A percentile compares a stretch with the other conserved stretches of the same genome.
These are phyloP conservation scores for Numenius phaeopus DNA, from an alignment of 2,797 vertebrate species.

Conservation along the genomic window DNA sequence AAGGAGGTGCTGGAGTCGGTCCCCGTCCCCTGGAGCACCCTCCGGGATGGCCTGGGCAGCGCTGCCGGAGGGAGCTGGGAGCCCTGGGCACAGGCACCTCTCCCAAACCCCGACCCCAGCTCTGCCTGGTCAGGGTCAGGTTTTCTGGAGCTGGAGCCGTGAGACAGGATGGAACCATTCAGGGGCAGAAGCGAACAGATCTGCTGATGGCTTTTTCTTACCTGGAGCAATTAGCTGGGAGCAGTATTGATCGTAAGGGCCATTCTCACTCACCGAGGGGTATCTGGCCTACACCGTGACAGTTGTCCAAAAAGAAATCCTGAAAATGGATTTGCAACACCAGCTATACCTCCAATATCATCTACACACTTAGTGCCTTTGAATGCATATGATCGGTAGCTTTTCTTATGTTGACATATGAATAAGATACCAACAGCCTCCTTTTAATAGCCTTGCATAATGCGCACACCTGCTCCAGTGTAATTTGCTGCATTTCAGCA, in stretches of 20 bases:
- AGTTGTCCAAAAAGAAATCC: not conserved
- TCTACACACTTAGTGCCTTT: rapidly evolving
- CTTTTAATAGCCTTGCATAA: not conserved
- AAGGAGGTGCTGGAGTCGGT: too few relatives aligned
- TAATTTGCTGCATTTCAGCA: not conserved
- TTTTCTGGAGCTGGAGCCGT: not conserved
- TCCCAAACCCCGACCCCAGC: not conserved
- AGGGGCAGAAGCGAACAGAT: not conserved
- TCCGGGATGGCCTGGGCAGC: rapidly evolving
- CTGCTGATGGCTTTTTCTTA: not conserved
- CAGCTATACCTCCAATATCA: not conserved
- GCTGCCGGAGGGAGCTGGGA: not conserved
- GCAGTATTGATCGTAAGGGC: not conserved
- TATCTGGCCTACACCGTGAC: not conserved
- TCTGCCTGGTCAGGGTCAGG: rapidly evolving
- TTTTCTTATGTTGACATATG: not conserved
- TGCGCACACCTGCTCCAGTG: not conserved
- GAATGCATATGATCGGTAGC: rapidly evolving
- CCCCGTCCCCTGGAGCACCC: not conserved
- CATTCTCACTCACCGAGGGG: rapidly evolving
- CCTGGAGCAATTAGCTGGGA: not conserved
- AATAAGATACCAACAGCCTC: not conserved
- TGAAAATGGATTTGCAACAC: not conserved
- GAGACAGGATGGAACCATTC: not conserved
- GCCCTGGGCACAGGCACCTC: not conserved